These are phyloP conservation scores for Maconellicoccus hirsutus DNA, from an alignment of 1,140 invertebrate species.

Conservation along the genomic window DNA sequence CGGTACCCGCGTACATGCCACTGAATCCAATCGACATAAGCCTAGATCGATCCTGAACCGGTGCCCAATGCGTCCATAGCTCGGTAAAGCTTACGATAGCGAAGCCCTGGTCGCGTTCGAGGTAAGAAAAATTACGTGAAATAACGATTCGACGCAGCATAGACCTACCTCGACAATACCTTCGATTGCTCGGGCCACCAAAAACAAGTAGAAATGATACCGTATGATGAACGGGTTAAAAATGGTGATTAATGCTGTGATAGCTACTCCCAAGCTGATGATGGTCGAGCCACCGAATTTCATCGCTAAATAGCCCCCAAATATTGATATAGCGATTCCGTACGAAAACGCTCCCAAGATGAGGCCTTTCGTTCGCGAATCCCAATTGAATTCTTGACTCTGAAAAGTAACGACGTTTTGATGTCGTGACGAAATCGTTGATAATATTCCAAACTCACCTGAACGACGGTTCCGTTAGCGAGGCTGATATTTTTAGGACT, in stretches of 20 bases:
- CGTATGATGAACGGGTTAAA: slow-evolving; percentile 28
- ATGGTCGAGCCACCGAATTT: slow-evolving; percentile 44
- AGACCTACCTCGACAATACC: slow-evolving; percentile 47
- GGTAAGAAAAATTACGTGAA: too few relatives aligned
- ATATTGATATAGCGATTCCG: slow-evolving; percentile 46
- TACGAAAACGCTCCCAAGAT: slow-evolving; percentile 56
- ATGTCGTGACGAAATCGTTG: too few relatives aligned
- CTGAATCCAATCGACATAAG: slow-evolving; percentile 65
- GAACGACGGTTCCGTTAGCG: neutral
- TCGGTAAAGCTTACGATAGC: slow-evolving; percentile 39
- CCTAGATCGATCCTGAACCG: slow-evolving; percentile 62
- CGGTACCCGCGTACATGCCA: slow-evolving; percentile 36
- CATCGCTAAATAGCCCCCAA: slow-evolving; percentile 42
- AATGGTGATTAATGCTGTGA: slow-evolving; percentile 41
- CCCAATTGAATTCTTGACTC: slow-evolving; percentile 44
- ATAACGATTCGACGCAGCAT: too few relatives aligned
- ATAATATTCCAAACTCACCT: too few relatives aligned
- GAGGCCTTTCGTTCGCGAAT: slow-evolving; percentile 48
- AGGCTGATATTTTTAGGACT: neutral
- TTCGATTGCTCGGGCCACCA: slow-evolving; percentile 40
- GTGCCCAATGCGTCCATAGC: slow-evolving; percentile 67
- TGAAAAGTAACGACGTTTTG: too few relatives aligned
- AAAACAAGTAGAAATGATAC: slow-evolving; percentile 32
- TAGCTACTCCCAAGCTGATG: slow-evolving; percentile 44
- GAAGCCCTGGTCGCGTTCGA: slow-evolving; percentile 30